These are phyloP conservation scores for Forficula auricularia DNA, from an alignment of 1,140 invertebrate species.

Conservation along the genomic window DNA sequence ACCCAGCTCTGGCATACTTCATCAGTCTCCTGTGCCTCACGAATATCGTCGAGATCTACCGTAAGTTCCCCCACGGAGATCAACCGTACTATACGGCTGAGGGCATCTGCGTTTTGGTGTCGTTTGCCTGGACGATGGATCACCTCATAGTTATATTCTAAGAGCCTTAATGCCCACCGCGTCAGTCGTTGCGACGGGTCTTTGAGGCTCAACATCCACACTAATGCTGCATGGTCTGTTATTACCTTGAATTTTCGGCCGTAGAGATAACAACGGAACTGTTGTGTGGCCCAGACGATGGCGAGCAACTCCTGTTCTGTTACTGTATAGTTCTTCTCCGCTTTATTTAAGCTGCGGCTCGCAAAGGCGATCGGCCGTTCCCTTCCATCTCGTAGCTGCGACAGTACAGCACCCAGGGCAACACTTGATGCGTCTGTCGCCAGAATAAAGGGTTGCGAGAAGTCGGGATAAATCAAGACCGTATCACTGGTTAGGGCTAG, in stretches of 20 bases:
- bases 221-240: slow-evolving; percentile 24
- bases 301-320: slow-evolving; percentile 25
- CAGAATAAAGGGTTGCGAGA: slow-evolving; percentile 28
- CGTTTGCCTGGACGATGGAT: not conserved
- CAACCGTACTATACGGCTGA: too few species aligned
- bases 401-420: slow-evolving; percentile 27
- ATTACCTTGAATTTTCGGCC: slow-evolving; percentile 22
- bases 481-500: slow-evolving; percentile 13
- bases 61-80: not conserved
- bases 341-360: slow-evolving; percentile 15
- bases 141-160: slow-evolving; percentile 3
- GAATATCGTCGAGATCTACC: not conserved
- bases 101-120: not conserved
- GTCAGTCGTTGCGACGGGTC: slow-evolving; percentile 18
- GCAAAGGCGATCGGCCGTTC: slow-evolving; percentile 20
- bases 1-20: too few species aligned
- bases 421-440: slow-evolving; percentile 33
- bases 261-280: slow-evolving; percentile 29
- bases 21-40: too few species aligned
- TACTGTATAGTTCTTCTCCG: slow-evolving; percentile 9
- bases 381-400: slow-evolving; percentile 16
- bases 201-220: slow-evolving; percentile 21
- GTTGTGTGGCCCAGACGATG: slow-evolving; percentile 25
- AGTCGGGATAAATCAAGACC: slow-evolving; percentile 24
- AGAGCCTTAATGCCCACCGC: slow-evolving; percentile 16